phyloP scores from a whole-genome alignment of 2,113 vertebrate species.

The Trichechus manatus region DNA sequence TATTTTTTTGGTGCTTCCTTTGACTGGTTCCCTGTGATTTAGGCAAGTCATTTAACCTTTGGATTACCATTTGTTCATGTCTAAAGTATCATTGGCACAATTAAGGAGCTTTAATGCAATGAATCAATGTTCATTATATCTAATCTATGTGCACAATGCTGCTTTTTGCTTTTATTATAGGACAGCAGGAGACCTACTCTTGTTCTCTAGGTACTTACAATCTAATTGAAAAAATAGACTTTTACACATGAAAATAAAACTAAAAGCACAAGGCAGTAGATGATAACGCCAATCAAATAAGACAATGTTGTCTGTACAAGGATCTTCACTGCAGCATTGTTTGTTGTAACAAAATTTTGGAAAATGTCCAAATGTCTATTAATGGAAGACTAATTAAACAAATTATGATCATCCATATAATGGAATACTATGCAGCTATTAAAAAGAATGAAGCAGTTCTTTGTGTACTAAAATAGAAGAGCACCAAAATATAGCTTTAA shows the following conservation, averaged over 20 bases:
- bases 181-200: background rate
- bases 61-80: slow-evolving; percentile 1
- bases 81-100: background rate
- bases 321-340: background rate
- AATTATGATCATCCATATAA: background rate
- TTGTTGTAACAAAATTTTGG: background rate
- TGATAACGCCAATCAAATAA: background rate
- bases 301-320: background rate
- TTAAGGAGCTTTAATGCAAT: background rate
- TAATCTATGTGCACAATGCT: background rate
- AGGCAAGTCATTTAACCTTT: background rate
- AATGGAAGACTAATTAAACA: background rate
- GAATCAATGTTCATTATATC: background rate
- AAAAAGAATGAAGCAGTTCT: background rate
- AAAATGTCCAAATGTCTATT: background rate
- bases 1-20: background rate
- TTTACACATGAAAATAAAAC: background rate
- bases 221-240: background rate
- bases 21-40: slow-evolving; percentile 12
- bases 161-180: background rate
- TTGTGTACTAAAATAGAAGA: background rate
- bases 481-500: background rate
- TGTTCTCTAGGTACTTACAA: background rate
- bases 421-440: background rate
- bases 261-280: background rate